These are phyloP conservation scores for Vultur gryphus DNA, from an alignment of 2,797 vertebrate species.

Conservation along the genomic window DNA sequence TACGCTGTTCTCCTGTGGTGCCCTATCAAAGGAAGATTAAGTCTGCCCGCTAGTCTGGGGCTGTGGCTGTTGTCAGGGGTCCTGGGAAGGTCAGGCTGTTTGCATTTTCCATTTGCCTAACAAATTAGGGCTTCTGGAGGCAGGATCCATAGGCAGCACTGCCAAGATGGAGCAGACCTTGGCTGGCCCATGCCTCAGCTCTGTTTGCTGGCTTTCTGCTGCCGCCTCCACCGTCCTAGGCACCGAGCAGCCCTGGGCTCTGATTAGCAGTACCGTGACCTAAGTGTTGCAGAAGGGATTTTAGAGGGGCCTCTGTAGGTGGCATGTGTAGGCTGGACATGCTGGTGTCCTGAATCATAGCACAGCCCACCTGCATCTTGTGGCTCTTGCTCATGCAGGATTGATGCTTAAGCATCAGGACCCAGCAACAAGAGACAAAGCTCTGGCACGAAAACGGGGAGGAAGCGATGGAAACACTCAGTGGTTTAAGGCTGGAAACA, in stretches of 20 bases:
- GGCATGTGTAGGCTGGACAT: background rate
- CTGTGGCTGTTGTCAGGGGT: background rate
- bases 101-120: background rate
- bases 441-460: background rate
- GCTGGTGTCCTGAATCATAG: background rate
- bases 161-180: background rate
- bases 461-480: background rate
- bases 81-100: background rate
- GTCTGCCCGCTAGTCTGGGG: background rate
- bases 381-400: background rate
- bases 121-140: background rate
- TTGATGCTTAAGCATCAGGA: background rate
- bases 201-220: background rate
- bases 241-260: background rate
- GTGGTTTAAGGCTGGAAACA: background rate
- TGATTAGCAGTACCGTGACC: background rate
- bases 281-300: background rate
- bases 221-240: background rate
- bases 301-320: background rate
- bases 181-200: background rate
- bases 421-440: background rate
- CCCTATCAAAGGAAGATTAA: slow-evolving; percentile 3
- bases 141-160: background rate
- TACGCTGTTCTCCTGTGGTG: fast-evolving
- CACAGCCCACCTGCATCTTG: background rate